Evolutionary conservation across 2,888 invertebrate species (phyloP).

Genomic region (Orthonevra nobilis): DNA sequence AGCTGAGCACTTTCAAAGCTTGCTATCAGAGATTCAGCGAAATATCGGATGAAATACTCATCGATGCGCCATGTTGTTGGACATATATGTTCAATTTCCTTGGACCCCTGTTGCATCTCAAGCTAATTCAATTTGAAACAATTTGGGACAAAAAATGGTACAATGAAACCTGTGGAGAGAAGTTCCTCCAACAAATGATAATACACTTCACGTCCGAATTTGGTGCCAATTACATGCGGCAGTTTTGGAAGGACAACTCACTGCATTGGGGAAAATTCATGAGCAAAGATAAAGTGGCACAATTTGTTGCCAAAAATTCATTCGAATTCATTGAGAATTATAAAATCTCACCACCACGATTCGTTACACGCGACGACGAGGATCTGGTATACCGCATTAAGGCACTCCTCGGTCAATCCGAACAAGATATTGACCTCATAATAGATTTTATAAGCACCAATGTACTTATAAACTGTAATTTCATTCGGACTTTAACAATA

Average conservation of each 20-base stretch:
- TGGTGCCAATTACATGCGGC: slow-evolving; percentile 75
- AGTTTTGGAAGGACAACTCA: slow-evolving; percentile 75
- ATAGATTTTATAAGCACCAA: slow-evolving; percentile 78
- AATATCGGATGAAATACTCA: slow-evolving; percentile 74
- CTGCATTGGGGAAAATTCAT: slow-evolving; percentile 75
- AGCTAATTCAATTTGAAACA: slow-evolving; percentile 73
- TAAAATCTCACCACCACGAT: slow-evolving; percentile 66
- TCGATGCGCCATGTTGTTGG: slow-evolving; percentile 78
- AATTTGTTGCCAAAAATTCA: slow-evolving; percentile 73
- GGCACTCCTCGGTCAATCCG: slow-evolving; percentile 73
- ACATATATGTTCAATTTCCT: slow-evolving; percentile 76
- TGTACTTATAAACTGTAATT: slow-evolving; percentile 76
- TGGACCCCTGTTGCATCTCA: slow-evolving; percentile 76
- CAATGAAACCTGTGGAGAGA: slow-evolving; percentile 72
- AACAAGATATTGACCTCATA: slow-evolving; percentile 74
- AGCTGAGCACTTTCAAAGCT: slow-evolving; percentile 71
- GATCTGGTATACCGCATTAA: slow-evolving; percentile 76
- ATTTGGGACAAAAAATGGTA: slow-evolving; percentile 76
- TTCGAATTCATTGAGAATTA: slow-evolving; percentile 75
- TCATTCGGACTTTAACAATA: slow-evolving; percentile 76
- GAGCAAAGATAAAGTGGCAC: slow-evolving; percentile 58
- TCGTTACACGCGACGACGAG: slow-evolving; percentile 52
- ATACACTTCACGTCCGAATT: slow-evolving; percentile 76
- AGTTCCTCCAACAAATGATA: slow-evolving; percentile 75
- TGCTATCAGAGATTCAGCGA: slow-evolving; percentile 74